Conservation (phyloP, 2,888 invertebrate species). For the Saturnia pavonia region DNA sequence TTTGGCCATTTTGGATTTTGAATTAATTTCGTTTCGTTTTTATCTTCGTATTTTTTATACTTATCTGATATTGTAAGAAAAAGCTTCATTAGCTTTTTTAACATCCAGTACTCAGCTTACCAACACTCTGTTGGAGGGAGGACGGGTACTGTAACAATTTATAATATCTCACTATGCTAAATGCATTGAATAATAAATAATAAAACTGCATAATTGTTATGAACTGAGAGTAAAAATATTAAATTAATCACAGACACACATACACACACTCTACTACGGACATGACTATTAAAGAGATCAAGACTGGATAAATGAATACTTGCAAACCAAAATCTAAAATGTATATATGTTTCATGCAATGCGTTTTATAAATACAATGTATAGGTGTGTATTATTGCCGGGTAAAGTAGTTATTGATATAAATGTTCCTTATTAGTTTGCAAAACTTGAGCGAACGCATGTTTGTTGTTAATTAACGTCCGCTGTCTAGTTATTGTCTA, state of each 20-base stretch:
- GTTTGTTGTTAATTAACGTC: neutral
- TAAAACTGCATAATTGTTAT: too few relatives aligned
- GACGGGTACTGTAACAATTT: too few relatives aligned
- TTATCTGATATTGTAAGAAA: neutral
- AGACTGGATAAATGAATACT: too few relatives aligned
- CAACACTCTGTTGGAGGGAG: too few relatives aligned
- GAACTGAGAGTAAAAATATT: too few relatives aligned
- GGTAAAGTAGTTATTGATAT: neutral
- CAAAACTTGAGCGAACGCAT: neutral
- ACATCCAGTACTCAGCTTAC: neutral
- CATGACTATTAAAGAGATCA: too few relatives aligned
- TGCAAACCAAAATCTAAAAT: too few relatives aligned
- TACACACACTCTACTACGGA: too few relatives aligned
- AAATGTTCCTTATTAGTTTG: neutral
- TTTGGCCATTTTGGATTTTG: neutral
- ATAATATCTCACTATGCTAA: too few relatives aligned
- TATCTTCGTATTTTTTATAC: neutral
- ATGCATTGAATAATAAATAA: too few relatives aligned
- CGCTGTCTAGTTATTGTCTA: neutral
- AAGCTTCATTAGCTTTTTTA: neutral
- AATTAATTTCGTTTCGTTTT: neutral
- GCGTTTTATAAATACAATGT: neutral
- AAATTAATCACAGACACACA: too few relatives aligned
- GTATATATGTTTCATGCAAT: too few relatives aligned
- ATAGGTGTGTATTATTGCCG: neutral